Percentiles rank a stretch among this genome's conserved stretches.
These are phyloP conservation scores for Mamestra configurata DNA, from an alignment of 1,140 invertebrate species.

Conservation along the genomic window DNA sequence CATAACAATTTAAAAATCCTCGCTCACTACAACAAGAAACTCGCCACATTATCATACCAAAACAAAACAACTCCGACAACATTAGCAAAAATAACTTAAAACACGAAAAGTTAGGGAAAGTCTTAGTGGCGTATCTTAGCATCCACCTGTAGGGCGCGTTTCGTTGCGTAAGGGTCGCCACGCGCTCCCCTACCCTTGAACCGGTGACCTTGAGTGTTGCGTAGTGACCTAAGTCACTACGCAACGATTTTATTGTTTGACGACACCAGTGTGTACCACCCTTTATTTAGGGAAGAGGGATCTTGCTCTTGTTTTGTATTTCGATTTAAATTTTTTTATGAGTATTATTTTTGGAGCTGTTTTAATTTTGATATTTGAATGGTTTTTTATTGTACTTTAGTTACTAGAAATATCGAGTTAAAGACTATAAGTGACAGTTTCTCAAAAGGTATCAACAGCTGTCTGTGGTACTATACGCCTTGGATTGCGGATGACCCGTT, in stretches of 20 bases:
- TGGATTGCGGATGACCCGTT: too few relatives aligned
- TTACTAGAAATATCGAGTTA: too few relatives aligned
- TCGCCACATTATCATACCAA: background rate
- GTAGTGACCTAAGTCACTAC: too few relatives aligned
- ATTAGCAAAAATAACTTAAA: background rate
- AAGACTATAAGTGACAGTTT: too few relatives aligned
- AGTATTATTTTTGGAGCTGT: background rate
- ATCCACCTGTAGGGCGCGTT: constrained; percentile 47
- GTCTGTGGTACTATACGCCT: too few relatives aligned
- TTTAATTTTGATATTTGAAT: background rate
- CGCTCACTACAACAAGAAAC: background rate
- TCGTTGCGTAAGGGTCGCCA: constrained; percentile 47
- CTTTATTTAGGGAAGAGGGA: constrained; percentile 40
- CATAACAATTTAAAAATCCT: too few relatives aligned
- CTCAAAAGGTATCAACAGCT: too few relatives aligned
- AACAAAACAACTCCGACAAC: background rate
- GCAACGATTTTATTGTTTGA: constrained; percentile 48
- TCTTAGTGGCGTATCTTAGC: constrained; percentile 25
- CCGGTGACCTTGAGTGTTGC: constrained; percentile 32
- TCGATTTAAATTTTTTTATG: background rate
- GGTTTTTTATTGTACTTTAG: too few relatives aligned
- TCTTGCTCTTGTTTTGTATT: background rate
- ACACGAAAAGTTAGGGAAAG: constrained; percentile 2
- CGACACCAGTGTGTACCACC: constrained; percentile 38
- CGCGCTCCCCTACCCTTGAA: constrained; percentile 47